Evolutionary conservation across 2,113 vertebrate species (phyloP), one percentile per base, ranked within the genome.

Genomic region (Struthio camelus): DNA sequence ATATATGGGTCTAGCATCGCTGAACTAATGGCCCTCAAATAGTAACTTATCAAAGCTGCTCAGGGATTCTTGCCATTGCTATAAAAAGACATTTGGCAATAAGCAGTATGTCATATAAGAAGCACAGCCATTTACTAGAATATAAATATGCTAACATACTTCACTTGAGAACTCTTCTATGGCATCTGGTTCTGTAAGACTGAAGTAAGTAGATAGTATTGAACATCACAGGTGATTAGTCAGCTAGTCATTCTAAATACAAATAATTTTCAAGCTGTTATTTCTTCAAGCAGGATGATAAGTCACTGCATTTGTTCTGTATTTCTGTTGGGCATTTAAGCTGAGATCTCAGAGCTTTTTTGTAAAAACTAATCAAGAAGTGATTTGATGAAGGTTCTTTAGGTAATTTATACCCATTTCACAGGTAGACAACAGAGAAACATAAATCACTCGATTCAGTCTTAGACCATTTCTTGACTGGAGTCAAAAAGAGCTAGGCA

Each of bases 81-180:
- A 80, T 90, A 95, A 92, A 93, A 97, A 96, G 77, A 90, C 67
- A 40, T 97, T 93, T 95, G 85, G 92, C 95, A 96, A 82, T 86
- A 87, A 90, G 91, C 48, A 38, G 46, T 84, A 42, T 65, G 24
- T 94, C 95, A 65, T 92, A 46, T 69, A 95, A 94, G 89, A 85
- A 96, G 75, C 81, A 46, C 42, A 73, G 54, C 51, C 86, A 13
- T 94, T 96, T 91, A 71, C 59, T 78, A 71, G 85, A 69, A 34
- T 66, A 34, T n/a, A 64, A 93, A 77, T 90, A 59, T 83, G 85
- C 65, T 73, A 69, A 59, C 62, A 16, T 65, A 46, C 54, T 80
- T 90, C 42, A 14, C 75, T 90, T 62, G 46, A 71, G 71, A 73
- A 64, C 25, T 82, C 54, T 61, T 82, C 40, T 38, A 4, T 53